Conservation (phyloP, 2,888 invertebrate genomes). For the Octodonta nipae region DNA sequence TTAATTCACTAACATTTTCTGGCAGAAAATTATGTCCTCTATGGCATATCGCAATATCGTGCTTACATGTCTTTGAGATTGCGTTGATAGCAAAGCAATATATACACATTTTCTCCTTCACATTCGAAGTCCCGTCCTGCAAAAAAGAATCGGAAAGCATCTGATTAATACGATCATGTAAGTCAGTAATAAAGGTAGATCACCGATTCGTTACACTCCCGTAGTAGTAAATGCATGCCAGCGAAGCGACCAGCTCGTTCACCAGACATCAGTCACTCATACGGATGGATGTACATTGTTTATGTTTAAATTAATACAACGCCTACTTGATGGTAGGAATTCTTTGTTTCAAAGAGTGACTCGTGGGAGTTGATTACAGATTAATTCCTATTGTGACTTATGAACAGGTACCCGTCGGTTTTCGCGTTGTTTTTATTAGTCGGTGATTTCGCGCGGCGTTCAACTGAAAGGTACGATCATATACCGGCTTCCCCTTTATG, state of each 20-base stretch:
- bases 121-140: too few species aligned
- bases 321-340: constrained; percentile 15
- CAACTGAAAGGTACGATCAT: background rate
- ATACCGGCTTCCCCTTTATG: too few species aligned
- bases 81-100: too few species aligned
- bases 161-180: too few species aligned
- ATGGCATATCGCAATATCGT: too few species aligned
- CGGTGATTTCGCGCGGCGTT: background rate
- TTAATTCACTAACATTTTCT: too few species aligned
- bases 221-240: constrained; percentile 20
- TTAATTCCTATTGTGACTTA: constrained; percentile 11
- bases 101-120: too few species aligned
- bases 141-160: too few species aligned
- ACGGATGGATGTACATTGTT: constrained; percentile 21
- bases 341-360: constrained; percentile 8
- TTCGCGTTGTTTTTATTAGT: constrained; percentile 9
- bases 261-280: constrained; percentile 18
- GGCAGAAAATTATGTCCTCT: too few species aligned
- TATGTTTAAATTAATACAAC: constrained; percentile 26
- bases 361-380: constrained; percentile 19
- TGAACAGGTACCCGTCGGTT: constrained; percentile 4
- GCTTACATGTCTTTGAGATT: too few species aligned
- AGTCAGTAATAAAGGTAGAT: constrained; percentile 15
- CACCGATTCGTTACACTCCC: constrained; percentile 27
- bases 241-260: constrained; percentile 13